phyloP scores from a whole-genome alignment of 2,888 invertebrate genomes.

The Strigamia transsilvanica region DNA sequence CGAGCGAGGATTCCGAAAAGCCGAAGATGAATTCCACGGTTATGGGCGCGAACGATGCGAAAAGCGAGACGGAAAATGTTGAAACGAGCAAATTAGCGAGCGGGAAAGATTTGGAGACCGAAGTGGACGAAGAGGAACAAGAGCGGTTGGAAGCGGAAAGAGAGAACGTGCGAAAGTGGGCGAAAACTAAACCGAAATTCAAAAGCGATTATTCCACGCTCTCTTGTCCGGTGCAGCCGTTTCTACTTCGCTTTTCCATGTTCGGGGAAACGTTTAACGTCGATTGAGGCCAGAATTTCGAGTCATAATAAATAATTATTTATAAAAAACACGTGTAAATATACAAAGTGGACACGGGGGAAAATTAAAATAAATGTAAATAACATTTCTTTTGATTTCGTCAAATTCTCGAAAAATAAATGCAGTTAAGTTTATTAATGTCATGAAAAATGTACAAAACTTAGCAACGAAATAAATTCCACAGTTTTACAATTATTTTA shows the following conservation, averaged over 20 bases:
- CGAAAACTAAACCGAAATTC: not conserved
- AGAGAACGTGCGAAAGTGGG: not conserved
- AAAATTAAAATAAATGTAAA: not conserved
- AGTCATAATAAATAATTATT: not conserved
- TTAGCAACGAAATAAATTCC: conserved; percentile 16
- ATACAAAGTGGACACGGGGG: not conserved
- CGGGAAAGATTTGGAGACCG: not conserved
- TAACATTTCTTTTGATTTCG: not conserved
- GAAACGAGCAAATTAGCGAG: conserved; percentile 39
- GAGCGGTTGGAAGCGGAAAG: not conserved
- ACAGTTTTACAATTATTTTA: conserved; percentile 16
- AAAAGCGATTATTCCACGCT: conserved; percentile 73
- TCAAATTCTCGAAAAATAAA: conserved; percentile 30
- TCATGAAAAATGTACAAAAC: conserved; percentile 48
- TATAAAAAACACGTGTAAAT: not conserved
- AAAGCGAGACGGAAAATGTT: not conserved
- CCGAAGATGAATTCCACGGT: not conserved
- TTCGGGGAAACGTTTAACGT: conserved; percentile 77
- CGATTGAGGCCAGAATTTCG: not conserved
- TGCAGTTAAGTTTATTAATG: conserved; percentile 40
- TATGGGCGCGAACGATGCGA: not conserved
- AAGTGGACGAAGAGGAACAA: not conserved
- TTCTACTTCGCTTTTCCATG: conserved; percentile 78
- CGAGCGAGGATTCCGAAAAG: not conserved
- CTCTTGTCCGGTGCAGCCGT: conserved; percentile 82